Conservation (phyloP, 1,140 invertebrate genomes). For the Drosophila suzukii region DNA sequence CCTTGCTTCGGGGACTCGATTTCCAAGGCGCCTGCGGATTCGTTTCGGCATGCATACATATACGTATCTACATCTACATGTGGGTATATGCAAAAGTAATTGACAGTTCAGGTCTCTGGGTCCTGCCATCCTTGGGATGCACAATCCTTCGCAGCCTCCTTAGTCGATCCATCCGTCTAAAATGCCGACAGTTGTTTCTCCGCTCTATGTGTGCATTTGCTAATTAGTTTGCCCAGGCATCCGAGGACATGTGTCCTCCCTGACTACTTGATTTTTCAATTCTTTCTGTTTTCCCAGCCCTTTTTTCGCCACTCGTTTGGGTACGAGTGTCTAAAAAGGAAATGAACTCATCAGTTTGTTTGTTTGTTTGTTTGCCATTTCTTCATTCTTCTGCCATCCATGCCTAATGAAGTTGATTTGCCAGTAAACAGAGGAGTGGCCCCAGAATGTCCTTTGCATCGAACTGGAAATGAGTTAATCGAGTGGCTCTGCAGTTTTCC, state of each 20-base stretch:
- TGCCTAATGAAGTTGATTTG: slow-evolving; percentile 71
- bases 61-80: slow-evolving; percentile 22
- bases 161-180: slow-evolving; percentile 39
- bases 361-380: slow-evolving; percentile 35
- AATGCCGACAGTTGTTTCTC: slow-evolving; percentile 46
- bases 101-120: slow-evolving; percentile 49
- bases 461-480: slow-evolving; percentile 41
- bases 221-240: slow-evolving; percentile 76
- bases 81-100: slow-evolving; percentile 74
- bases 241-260: slow-evolving; percentile 36
- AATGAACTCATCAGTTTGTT: slow-evolving; percentile 77
- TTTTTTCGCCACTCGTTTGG: background rate
- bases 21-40: slow-evolving; percentile 28
- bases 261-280: slow-evolving; percentile 19
- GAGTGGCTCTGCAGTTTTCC: background rate
- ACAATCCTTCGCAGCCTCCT: slow-evolving; percentile 7
- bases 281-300: slow-evolving; percentile 7
- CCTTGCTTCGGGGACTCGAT: slow-evolving; percentile 16
- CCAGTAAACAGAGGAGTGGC: slow-evolving; percentile 9
- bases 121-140: slow-evolving; percentile 19
- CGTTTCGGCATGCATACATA: slow-evolving; percentile 25
- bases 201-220: slow-evolving; percentile 65
- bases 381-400: slow-evolving; percentile 34
- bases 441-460: slow-evolving; percentile 21
- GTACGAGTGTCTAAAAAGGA: slow-evolving; percentile 64